These are phyloP conservation scores for Diceros bicornis DNA, from an alignment of 2,797 vertebrate species.

Conservation along the genomic window DNA sequence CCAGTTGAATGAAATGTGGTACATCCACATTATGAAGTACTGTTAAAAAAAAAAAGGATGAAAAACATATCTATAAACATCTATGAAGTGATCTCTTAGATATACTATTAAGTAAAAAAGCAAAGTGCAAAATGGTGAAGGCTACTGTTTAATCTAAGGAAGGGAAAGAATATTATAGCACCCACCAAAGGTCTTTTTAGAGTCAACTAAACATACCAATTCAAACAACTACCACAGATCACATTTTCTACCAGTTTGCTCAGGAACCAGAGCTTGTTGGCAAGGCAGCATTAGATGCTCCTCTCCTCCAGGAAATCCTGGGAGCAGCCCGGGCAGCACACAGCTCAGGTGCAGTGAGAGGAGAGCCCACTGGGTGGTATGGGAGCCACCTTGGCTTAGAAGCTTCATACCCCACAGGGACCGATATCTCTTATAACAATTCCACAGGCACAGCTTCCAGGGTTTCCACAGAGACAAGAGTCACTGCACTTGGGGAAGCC, in stretches of 20 bases:
- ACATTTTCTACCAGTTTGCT: neutral
- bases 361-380: neutral
- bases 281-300: neutral
- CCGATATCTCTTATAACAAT: neutral
- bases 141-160: neutral
- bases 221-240: neutral
- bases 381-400: neutral
- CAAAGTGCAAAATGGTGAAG: neutral
- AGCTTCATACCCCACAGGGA: neutral
- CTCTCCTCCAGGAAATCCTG: neutral
- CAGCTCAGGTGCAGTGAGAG: neutral
- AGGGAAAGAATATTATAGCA: neutral
- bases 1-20: neutral
- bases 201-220: neutral
- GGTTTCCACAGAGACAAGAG: neutral
- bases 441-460: neutral
- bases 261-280: neutral
- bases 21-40: neutral
- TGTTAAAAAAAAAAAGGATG: neutral
- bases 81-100: neutral
- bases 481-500: neutral
- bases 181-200: neutral
- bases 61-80: neutral
- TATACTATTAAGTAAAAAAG: neutral
- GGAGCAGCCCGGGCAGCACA: too few relatives aligned